phyloP scores from a whole-genome alignment of 2,888 invertebrate species.

The Rotaria macrura region DNA sequence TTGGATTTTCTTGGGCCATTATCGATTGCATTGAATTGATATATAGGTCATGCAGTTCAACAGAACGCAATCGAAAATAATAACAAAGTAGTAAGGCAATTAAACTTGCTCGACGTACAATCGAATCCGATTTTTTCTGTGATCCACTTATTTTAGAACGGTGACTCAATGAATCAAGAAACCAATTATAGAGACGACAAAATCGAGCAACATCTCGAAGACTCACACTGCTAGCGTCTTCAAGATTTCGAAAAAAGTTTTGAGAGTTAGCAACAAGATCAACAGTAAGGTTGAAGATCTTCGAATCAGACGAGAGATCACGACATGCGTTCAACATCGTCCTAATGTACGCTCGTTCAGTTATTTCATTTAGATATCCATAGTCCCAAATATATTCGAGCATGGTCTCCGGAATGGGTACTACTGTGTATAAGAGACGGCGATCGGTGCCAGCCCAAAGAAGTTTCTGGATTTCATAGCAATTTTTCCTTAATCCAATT shows the following conservation, averaged over 20 bases:
- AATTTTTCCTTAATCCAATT: slow-evolving; percentile 12
- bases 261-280: neutral
- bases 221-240: slow-evolving; percentile 26
- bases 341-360: neutral
- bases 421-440: slow-evolving; percentile 23
- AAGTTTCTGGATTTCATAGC: slow-evolving; percentile 10
- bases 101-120: neutral
- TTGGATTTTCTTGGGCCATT: neutral
- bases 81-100: neutral
- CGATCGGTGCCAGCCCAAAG: neutral
- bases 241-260: slow-evolving; percentile 9
- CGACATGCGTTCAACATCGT: neutral
- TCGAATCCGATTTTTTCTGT: neutral
- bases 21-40: neutral
- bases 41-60: neutral
- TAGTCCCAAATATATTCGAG: slow-evolving; percentile 23
- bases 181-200: slow-evolving; percentile 19
- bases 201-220: slow-evolving; percentile 23
- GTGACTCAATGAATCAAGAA: neutral
- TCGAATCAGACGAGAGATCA: neutral
- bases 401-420: slow-evolving; percentile 24
- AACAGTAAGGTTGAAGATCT: neutral
- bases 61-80: slow-evolving; percentile 15
- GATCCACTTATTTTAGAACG: no score
- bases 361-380: slow-evolving; percentile 13